phyloP scores from a whole-genome alignment of 1,140 invertebrate species.

The Lamellibrachia luymesi region DNA sequence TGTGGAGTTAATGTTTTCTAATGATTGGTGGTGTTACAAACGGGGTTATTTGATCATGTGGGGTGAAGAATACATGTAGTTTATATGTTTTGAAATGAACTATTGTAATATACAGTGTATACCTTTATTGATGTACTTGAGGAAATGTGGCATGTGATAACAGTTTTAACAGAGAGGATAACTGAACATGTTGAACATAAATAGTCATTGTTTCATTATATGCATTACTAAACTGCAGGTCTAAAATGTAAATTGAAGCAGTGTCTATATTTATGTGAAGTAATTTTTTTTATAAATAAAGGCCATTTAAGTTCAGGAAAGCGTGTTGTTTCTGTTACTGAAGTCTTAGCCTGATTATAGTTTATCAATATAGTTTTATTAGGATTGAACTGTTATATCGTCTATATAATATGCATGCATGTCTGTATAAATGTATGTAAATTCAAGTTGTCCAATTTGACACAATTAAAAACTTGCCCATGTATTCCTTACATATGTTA shows the following conservation, averaged over 20 bases:
- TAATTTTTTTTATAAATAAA: background rate
- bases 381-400: too few relatives aligned
- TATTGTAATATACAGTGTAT: background rate
- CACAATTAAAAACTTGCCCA: too few relatives aligned
- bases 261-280: background rate
- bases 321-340: background rate
- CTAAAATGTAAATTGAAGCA: background rate
- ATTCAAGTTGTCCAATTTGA: too few relatives aligned
- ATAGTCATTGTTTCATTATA: background rate
- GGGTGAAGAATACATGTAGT: too few relatives aligned
- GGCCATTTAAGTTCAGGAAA: background rate
- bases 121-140: too few relatives aligned
- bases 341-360: background rate
- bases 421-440: too few relatives aligned
- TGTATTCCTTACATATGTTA: background rate
- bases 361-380: background rate
- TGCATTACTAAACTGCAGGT: background rate
- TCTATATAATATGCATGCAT: too few relatives aligned
- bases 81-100: background rate
- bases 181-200: background rate
- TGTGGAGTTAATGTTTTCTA: too few relatives aligned
- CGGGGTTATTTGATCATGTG: background rate
- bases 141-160: background rate
- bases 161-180: background rate
- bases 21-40: background rate